Percentiles rank a stretch among this genome's conserved stretches.
These are phyloP conservation scores for Elmis aenea DNA, from an alignment of 2,888 invertebrate genomes.

Conservation along the genomic window DNA sequence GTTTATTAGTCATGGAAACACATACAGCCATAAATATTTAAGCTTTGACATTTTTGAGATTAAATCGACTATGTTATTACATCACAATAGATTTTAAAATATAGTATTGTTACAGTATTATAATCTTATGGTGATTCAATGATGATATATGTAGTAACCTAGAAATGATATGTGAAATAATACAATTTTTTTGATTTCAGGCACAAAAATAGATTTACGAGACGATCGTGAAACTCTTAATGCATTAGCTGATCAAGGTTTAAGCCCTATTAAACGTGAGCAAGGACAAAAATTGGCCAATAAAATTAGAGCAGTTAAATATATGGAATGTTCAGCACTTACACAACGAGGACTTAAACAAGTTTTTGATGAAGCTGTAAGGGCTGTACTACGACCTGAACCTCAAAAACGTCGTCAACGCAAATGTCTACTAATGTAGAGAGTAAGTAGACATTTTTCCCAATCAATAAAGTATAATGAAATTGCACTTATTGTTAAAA, in stretches of 20 bases:
- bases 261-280: constrained; percentile 93
- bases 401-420: constrained; percentile 92
- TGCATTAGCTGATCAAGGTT: constrained; percentile 85
- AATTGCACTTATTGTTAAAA: too few relatives aligned
- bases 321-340: constrained; percentile 98
- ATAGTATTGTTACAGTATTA: too few relatives aligned
- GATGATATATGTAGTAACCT: neutral
- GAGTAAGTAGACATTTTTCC: too few relatives aligned
- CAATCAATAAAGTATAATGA: too few relatives aligned
- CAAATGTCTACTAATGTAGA: constrained; percentile 63
- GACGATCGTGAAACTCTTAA: constrained; percentile 96
- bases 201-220: constrained; percentile 97
- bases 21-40: neutral
- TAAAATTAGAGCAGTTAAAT: constrained; percentile 97
- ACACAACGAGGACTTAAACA: constrained; percentile 97
- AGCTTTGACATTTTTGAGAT: constrained; percentile 1
- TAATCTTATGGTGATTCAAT: constrained; percentile 4
- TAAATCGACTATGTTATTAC: too few relatives aligned
- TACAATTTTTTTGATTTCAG: constrained; percentile 46
- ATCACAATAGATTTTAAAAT: too few relatives aligned
- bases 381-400: constrained; percentile 95
- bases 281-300: constrained; percentile 98
- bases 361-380: constrained; percentile 98
- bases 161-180: neutral
- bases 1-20: neutral